Conservation (phyloP, 2,888 invertebrate species). For the Dyspetes luteomarginatus region DNA sequence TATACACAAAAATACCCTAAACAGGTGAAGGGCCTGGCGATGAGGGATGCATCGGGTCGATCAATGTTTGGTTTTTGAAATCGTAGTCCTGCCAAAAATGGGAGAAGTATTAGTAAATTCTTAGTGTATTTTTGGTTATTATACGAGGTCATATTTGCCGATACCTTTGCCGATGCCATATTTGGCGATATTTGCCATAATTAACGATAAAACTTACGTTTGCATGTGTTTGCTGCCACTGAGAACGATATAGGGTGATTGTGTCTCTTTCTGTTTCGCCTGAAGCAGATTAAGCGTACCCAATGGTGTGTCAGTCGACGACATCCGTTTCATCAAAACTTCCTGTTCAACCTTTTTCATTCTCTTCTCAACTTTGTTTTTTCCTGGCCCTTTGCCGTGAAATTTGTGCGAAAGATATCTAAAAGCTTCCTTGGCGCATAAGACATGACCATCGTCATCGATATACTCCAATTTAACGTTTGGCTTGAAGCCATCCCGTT, state of each 20-base stretch:
- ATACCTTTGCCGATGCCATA: no score
- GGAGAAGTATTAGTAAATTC: not conserved
- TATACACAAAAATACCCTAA: no score
- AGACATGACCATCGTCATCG: conserved; percentile 96
- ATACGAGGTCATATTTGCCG: no score
- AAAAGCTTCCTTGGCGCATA: conserved; percentile 98
- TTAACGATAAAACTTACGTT: conserved; percentile 77
- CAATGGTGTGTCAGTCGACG: conserved; percentile 98
- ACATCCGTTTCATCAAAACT: conserved; percentile 98
- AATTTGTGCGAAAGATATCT: conserved; percentile 98
- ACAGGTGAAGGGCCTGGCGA: no score
- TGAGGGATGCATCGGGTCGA: no score
- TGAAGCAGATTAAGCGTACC: conserved; percentile 97
- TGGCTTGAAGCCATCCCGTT: conserved; percentile 95
- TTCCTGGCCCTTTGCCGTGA: conserved; percentile 99
- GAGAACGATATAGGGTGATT: conserved; percentile 95
- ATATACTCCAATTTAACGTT: conserved; percentile 98
- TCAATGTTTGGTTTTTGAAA: not conserved
- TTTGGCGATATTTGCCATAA: not conserved
- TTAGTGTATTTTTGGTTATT: no score
- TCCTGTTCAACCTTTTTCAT: conserved; percentile 97
- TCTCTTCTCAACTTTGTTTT: conserved; percentile 98
- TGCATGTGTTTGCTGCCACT: conserved; percentile 93
- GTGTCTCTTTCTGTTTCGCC: conserved; percentile 97
- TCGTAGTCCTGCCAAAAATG: not conserved